Evolutionary conservation across 2,888 invertebrate genomes (phyloP), one percentile per base, ranked within the genome.

Genomic region (Hypsopygia costalis): DNA sequence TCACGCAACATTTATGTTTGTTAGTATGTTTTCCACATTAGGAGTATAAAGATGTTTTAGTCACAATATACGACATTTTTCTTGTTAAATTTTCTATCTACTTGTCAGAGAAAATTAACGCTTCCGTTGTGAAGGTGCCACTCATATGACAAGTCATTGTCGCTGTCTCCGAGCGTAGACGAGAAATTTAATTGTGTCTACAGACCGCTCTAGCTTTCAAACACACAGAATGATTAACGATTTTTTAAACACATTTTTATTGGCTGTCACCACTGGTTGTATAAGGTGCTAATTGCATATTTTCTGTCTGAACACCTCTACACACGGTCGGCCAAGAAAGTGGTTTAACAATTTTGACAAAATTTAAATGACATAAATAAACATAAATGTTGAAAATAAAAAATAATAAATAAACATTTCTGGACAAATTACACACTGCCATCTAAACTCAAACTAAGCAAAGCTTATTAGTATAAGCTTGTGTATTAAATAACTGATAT

Each of bases 101-200:
- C 31, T 35, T 31, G 27, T 22, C 35, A 12, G 33, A 36, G 22
- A 32, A 6, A 34, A 20, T 22, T 33, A 11, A 40, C 22, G 30
- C 33, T 44, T 34, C 34, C 33, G 29, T 34, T 33, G 36, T 38
- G 46, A 49, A 46, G n/a, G 42, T 20, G 42, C 41, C 44, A 34
- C 28, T 41, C 41, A 40, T 6, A 25, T 34, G 40, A 35, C 40
- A 40, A 21, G 11, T 37, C 31, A 36, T 36, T 34, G 37, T 34
- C 36, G 21, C 36, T 22, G 30, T 41, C 41, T 41, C 25, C 33
- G 21, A 25, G 12, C 25, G n/a, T 36, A 31, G 10, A 11, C 25
- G 22, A 3, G 16, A 27, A 12, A 27, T 27, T 11, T 38, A 25
- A 31, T 31, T 38, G 9, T 32, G 27, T 33, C 10, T 39, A 12